Percentiles rank a stretch among this genome's conserved stretches.
phyloP scores from a whole-genome alignment of 2,797 vertebrate genomes.

The Podargus strigoides region DNA sequence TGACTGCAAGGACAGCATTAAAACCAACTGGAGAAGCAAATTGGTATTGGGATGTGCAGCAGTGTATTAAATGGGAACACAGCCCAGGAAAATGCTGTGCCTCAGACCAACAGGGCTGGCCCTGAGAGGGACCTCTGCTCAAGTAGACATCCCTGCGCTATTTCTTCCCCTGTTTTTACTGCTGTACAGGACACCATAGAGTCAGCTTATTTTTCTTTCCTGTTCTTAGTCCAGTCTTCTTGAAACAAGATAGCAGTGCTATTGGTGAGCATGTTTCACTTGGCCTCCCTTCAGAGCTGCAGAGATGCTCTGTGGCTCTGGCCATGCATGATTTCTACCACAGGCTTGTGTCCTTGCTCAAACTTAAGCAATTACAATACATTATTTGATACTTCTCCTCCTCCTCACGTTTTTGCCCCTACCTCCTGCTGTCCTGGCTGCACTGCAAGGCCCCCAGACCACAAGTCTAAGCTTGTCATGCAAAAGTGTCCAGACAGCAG shows the following conservation, averaged over 20 bases:
- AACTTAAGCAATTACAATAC: neutral
- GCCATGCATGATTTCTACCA: neutral
- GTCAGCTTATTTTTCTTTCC: neutral
- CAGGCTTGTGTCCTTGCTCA: neutral
- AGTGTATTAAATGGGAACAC: neutral
- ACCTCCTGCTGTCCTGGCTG: neutral
- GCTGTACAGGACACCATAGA: neutral
- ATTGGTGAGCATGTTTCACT: neutral
- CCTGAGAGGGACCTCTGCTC: neutral
- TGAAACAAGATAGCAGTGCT: neutral
- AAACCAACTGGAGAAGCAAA: neutral
- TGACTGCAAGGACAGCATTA: neutral
- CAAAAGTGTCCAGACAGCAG: neutral
- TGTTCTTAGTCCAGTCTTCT: neutral
- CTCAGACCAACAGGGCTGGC: neutral
- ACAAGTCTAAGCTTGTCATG: neutral
- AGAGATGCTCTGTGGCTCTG: neutral
- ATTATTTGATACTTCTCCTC: neutral
- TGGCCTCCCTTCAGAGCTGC: neutral
- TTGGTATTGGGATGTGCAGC: neutral
- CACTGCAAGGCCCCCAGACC: neutral
- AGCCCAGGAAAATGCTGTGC: neutral
- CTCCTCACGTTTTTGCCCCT: neutral
- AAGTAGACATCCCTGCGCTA: accelerated
- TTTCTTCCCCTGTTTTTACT: neutral